Evolutionary conservation across 35 echinoderm and acorn worm genomes (phyloP), one percentile per base, ranked within the genome.

Genomic region (Ophioderma brevispina): DNA sequence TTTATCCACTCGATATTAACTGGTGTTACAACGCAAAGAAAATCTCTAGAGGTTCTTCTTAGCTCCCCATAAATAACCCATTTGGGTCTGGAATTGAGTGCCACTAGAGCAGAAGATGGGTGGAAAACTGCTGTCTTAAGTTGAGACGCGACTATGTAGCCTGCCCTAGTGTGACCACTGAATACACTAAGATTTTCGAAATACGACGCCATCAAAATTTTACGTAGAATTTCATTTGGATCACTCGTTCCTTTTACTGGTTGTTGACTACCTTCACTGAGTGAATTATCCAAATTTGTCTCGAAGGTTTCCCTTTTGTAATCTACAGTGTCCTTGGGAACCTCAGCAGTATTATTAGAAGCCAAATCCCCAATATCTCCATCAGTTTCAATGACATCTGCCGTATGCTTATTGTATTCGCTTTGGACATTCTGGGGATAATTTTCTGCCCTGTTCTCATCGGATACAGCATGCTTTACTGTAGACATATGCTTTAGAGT

Each of bases 11-110:
- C 40, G 31, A 40, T 56, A 18, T 89, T 49, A 33, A 89, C 87
- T 40, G 46, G 87, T 80, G 87, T 89, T 15, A 89, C 78, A 63
- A 80, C 38, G 41, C 42, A 64, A 34, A 89, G 43, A 37, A 89
- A 89, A 64, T 81, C 78, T 6, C 55, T 77, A n/a, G 87, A 70
- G 0, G 87, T 89, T 13, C 78, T 42, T 59, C 52, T 81, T 35
- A 89, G 40, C 31, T 89, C 87, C 13, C 55, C 79, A 40, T 89
- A 89, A 31, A 89, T 49, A 1, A 89, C 56, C 87, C 87, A 89
- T 33, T 32, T 38, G 0, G 87, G 87, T 56, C 46, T 55, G 37
- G n/a, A 33, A 31, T 64, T 77, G n/a, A 89, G 79, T 13, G 87
- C 78, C 33, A 33, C 30, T 0, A 89, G 56, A 18, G 87, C 42